Base-by-base conservation (phyloP, 2,888 invertebrate species). In the Pammene aurita region DNA sequence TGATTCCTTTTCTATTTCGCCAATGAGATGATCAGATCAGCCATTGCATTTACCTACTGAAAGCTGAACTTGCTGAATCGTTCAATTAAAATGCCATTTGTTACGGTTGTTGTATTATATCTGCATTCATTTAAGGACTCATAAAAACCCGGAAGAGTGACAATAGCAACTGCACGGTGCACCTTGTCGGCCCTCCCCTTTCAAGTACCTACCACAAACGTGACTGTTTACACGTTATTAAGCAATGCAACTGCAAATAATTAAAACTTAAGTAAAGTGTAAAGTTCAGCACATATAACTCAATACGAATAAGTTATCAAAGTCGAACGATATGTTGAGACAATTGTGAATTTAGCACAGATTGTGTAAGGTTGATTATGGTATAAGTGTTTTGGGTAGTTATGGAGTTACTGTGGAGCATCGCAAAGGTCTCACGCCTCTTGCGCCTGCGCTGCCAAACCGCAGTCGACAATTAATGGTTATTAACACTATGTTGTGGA, bases 181-280 rank as follows among this genome's bases (percentile, higher is more conserved):
- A 58, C 58, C 44, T 26, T 46, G 57, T 18, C 56, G 5, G 42
- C 6, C 58, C 44, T 18, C 58, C 44, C 44, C 58, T 58, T 58
- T 34, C 58, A 44, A 26, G 58, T 58, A 26, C 57, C 9, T 44
- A 26, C 42, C 9, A 14, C 14, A 60, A 14, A 35, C 60, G 46
- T 48, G 61, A 61, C 38, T 38, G 11, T 61, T 35, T 16, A 34
- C 50, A 38, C 16, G 38, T 61, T 18, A 61, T 50, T 50, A 61
- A 61, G 5, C 35, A 60, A 46, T 38, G 26, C 44, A 44, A 62
- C 18, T 52, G 62, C 61, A 18, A 62, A 62, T 48, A 50, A 62
- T 62, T 62, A 52, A 60, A 50, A 52, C 41, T 1, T 50, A 41
- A 44, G 41, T 41, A 50, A 61, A 13, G 41, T 52, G 50, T 18